Evolutionary conservation across 2,113 vertebrate species (phyloP).

Genomic region (Chunga burmeisteri): DNA sequence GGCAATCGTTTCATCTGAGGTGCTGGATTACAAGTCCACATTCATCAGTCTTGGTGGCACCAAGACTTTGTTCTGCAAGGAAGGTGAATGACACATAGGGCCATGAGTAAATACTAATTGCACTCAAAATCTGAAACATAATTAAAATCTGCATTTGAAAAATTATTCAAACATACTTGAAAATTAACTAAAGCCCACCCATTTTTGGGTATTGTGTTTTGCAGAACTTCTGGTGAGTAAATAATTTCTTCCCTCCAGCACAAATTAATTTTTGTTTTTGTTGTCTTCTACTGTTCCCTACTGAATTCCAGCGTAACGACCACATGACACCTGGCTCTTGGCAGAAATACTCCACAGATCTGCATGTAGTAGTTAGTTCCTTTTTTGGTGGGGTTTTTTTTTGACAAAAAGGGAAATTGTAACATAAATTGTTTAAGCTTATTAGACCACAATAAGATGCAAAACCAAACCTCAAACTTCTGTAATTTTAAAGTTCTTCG

Average conservation of each 20-base stretch:
- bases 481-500: background rate
- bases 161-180: background rate
- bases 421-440: background rate
- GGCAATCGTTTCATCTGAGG: background rate
- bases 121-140: background rate
- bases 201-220: background rate
- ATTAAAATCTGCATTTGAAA: background rate
- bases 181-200: background rate
- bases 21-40: background rate
- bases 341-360: background rate
- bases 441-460: background rate
- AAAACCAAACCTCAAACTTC: background rate
- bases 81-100: background rate
- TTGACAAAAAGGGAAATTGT: background rate
- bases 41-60: background rate
- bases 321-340: background rate
- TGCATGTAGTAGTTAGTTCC: background rate
- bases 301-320: background rate
- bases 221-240: background rate
- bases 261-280: background rate
- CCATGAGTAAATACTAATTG: background rate
- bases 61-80: background rate
- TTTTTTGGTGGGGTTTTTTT: background rate
- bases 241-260: background rate
- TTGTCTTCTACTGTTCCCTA: background rate